Evolutionary conservation across 2,888 invertebrate genomes (phyloP), one percentile per base, ranked within the genome.

Genomic region (Pinctada fucata): DNA sequence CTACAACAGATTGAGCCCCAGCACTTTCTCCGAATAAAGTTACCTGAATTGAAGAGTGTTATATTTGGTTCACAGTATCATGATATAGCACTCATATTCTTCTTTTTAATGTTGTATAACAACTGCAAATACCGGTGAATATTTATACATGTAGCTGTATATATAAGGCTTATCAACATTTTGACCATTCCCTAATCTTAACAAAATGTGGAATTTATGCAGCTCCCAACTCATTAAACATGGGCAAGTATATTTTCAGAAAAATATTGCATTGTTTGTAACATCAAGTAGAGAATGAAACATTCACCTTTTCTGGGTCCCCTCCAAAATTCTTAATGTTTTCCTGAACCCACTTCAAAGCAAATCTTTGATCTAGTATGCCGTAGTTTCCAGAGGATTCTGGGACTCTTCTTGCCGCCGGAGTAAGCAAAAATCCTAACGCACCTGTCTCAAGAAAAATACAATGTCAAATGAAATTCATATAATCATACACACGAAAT

Each of bases 1-100:
- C 72, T 10, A 82, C 64, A 6, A 75, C 72, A 3, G 86, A 86
- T 76, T 86, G 86, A 2, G 83, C 84, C 2, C 86, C 86, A n/a
- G 86, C 85, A 70, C 85, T 85, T 70, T 86, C 85, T 2, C 86
- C 86, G 73, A 81, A 82, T 45, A 85, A 45, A 0, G 86, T 86
- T n/a, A 86, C 81, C 88, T 86, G 69, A 6, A 63, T 0, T 63
- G 31, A 72, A 31, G 31, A 31, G 31, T 1, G 31, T 31, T 31
- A 31, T 31, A 31, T 31, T 31, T 31, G 31, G 31, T 31, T 31
- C 31, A 31, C 0, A 31, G 31, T 31, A 31, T 31, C 31, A 31
- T 31, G 31, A 31, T 31, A 31, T 31, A 31, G 31, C 31, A 31
- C 31, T 31, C 31, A 31, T 31, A 31, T 1, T 31, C 31, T 31